Evolutionary conservation across 1,140 invertebrate species (phyloP), one percentile per base, ranked within the genome.

Genomic region (Phortica variegata): DNA sequence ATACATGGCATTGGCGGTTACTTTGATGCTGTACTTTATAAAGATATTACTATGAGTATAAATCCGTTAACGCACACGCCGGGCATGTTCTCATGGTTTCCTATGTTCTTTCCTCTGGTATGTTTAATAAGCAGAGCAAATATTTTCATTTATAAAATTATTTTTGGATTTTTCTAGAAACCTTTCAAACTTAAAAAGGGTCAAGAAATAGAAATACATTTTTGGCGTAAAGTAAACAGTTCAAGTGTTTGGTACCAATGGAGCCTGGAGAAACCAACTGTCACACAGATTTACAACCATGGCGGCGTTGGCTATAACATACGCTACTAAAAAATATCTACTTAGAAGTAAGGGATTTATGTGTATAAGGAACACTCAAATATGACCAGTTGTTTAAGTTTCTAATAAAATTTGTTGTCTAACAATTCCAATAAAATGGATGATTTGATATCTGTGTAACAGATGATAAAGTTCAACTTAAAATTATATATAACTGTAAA

Each of bases 31-130:
- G 76, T 85, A 40, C 80, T 99, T 12, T 97, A 90, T 77, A 88
- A 87, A 59, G 83, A 93, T 71, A 82, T 96, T 33, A 86, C 78
- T 29, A 79, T 98, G 8, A 97, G 94, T 72, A 98, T 95, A 68
- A 83, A 90, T 56, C 95, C 95, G 3, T 78, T 83, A 13, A 93
- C 89, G 4, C 89, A 95, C 72, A 93, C 93, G 26, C 80, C 82
- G 3, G 89, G 89, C 65, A 94, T 98, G 91, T 91, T 95, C 58
- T 94, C 92, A 56, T 98, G 96, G 96, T 98, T 98, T 74, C 94
- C 95, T 10, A 91, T 97, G 43, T 91, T 90, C 54, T 96, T 97
- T 73, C 94, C 95, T 19, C 83, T 97, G 77, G 89, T 91, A 81
- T 74, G 75, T 49, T 3, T 7, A 16, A 7, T 10, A n/a, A 16